Conservation (phyloP, 2,888 invertebrate genomes). For the Polydrusus pterygomalis region DNA sequence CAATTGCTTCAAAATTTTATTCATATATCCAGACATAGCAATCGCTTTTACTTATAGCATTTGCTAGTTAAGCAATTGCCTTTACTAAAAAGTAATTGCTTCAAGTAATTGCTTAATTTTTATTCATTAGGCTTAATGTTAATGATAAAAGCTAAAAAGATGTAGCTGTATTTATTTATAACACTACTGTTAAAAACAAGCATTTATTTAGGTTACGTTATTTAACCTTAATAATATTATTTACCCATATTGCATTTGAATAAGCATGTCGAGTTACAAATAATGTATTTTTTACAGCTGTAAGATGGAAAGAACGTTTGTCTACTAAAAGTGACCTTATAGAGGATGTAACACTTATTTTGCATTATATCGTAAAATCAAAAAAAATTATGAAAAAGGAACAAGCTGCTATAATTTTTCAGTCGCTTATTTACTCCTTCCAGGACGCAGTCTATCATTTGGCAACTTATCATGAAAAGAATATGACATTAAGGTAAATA, state of each 20-base stretch:
- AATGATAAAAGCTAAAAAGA: too few species aligned
- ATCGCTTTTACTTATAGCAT: too few species aligned
- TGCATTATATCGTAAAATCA: conserved; percentile 76
- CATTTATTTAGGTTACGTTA: too few species aligned
- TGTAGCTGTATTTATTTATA: too few species aligned
- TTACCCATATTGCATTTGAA: background rate
- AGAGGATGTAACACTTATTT: conserved; percentile 73
- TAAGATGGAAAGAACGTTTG: conserved; percentile 67
- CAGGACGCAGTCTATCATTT: conserved; percentile 72
- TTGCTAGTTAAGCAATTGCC: too few species aligned
- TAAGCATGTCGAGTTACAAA: background rate
- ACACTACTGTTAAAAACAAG: too few species aligned
- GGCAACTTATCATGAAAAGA: conserved; percentile 58
- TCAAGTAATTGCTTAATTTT: too few species aligned
- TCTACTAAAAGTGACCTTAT: conserved; percentile 71
- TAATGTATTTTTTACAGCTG: conserved; percentile 47
- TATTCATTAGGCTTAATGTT: too few species aligned
- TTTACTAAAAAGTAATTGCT: too few species aligned
- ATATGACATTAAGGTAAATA: background rate
- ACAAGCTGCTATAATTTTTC: conserved; percentile 79
- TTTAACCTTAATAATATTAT: too few species aligned
- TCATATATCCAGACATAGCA: too few species aligned
- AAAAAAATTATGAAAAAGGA: conserved; percentile 76
- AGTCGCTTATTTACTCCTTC: conserved; percentile 77
- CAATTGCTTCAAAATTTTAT: too few species aligned